Percentiles rank a stretch among this genome's conserved stretches.
Conservation (phyloP, 2,113 vertebrate species). For the Poicephalus meyeri region DNA sequence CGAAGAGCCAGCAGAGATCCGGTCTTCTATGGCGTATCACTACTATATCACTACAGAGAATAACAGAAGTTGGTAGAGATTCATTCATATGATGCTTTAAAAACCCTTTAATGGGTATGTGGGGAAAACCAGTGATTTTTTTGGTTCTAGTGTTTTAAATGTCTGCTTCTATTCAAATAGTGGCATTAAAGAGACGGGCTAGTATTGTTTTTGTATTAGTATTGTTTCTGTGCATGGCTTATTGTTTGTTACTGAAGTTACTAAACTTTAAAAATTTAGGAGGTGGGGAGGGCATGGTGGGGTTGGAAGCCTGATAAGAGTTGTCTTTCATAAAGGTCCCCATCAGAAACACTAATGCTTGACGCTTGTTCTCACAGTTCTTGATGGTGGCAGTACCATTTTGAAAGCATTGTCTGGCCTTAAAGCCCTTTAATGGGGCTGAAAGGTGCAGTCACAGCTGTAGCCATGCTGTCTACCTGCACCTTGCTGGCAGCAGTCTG, state of each 20-base stretch:
- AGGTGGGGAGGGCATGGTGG: not conserved
- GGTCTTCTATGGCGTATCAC: not conserved
- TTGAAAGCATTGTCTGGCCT: not conserved
- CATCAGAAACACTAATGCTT: not conserved
- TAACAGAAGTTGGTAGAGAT: not conserved
- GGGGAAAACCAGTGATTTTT: not conserved
- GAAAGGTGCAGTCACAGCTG: accelerated
- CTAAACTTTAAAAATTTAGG: too few relatives aligned
- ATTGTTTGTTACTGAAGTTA: too few relatives aligned
- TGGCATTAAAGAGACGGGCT: not conserved
- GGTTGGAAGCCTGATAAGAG: not conserved
- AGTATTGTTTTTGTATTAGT: not conserved
- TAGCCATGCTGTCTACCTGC: not conserved
- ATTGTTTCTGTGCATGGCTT: not conserved
- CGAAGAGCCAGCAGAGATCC: too few relatives aligned
- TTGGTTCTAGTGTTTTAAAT: not conserved
- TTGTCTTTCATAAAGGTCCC: not conserved
- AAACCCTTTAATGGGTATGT: not conserved
- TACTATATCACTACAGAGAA: not conserved
- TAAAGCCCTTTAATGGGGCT: not conserved
- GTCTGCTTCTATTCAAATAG: not conserved
- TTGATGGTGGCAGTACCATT: not conserved
- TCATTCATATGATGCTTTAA: not conserved
- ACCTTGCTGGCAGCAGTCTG: not conserved
- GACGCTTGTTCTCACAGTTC: not conserved